Evolutionary conservation across 92 coral and sea anemone species (phyloP).

Genomic region (Siderastrea siderea): DNA sequence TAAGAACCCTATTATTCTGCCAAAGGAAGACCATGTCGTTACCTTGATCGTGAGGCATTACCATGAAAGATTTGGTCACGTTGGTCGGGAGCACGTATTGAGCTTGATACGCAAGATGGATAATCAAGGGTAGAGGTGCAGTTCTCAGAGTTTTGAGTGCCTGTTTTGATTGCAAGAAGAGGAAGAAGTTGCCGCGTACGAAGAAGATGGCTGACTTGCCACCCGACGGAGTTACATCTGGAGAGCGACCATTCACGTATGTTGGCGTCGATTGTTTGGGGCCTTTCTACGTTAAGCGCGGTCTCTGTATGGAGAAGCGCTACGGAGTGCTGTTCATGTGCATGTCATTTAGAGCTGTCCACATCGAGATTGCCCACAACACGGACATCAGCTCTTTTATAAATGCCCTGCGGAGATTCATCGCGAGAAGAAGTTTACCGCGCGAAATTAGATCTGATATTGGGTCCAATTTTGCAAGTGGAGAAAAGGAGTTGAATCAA

Average conservation of each 20-base stretch:
- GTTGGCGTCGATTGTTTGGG: slow-evolving; percentile 57
- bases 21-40: slow-evolving; percentile 55
- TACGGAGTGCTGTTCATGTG: slow-evolving; percentile 73
- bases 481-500: slow-evolving; percentile 40
- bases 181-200: slow-evolving; percentile 34
- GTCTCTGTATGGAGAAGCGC: slow-evolving; percentile 35
- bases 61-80: slow-evolving; percentile 52
- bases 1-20: slow-evolving; percentile 63
- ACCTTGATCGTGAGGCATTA: slow-evolving; percentile 42
- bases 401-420: slow-evolving; percentile 57
- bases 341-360: slow-evolving; percentile 64
- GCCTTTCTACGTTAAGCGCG: slow-evolving; percentile 22
- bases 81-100: slow-evolving; percentile 54
- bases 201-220: slow-evolving; percentile 70
- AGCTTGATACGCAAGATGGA: slow-evolving; percentile 48
- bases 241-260: slow-evolving; percentile 47
- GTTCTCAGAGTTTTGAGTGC: slow-evolving; percentile 50
- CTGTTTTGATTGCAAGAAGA: slow-evolving; percentile 52
- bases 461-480: slow-evolving; percentile 50
- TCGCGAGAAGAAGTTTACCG: not conserved
- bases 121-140: slow-evolving; percentile 41
- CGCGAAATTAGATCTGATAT: slow-evolving; percentile 50
- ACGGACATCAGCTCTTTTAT: slow-evolving; percentile 64
- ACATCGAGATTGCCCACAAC: slow-evolving; percentile 61
- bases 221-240: slow-evolving; percentile 47